A percentile compares a stretch with the other conserved stretches of the same genome.
These are phyloP conservation scores for Leucopternis melanops DNA, from an alignment of 2,113 vertebrate species.

Conservation along the genomic window DNA sequence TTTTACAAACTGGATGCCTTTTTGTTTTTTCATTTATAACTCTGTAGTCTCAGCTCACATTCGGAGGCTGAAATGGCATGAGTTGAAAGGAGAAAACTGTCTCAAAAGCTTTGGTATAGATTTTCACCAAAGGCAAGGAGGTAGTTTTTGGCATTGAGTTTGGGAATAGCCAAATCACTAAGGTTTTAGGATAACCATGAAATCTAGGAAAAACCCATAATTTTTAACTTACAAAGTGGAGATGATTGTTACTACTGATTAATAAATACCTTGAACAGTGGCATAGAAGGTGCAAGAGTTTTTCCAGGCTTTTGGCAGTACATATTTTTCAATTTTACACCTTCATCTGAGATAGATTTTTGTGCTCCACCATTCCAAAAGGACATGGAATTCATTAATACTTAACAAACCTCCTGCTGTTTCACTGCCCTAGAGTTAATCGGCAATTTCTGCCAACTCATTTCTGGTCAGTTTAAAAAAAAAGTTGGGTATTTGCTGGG, in stretches of 20 bases:
- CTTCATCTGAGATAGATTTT: not conserved
- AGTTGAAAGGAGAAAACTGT: not conserved
- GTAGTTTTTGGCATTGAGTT: not conserved
- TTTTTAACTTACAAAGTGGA: not conserved
- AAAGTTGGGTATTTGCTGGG: not conserved
- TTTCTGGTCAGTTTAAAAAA: not conserved
- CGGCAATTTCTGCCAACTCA: not conserved
- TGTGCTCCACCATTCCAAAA: not conserved
- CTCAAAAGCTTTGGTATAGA: not conserved
- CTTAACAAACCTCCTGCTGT: not conserved
- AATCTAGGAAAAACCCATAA: not conserved
- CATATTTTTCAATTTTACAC: not conserved
- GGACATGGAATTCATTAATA: not conserved
- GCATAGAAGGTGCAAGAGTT: not conserved
- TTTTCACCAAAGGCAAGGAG: not conserved
- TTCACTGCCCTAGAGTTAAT: not conserved
- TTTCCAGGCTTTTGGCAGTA: not conserved
- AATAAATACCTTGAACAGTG: not conserved
- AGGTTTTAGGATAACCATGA: not conserved
- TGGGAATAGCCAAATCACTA: not conserved
- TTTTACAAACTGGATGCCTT: conserved; percentile 9
- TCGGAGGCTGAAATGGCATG: accelerated
- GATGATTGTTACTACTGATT: not conserved
- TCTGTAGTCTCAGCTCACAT: not conserved
- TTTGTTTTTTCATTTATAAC: not conserved